Evolutionary conservation across 2,797 vertebrate genomes (phyloP).

Genomic region (Alosa sapidissima): DNA sequence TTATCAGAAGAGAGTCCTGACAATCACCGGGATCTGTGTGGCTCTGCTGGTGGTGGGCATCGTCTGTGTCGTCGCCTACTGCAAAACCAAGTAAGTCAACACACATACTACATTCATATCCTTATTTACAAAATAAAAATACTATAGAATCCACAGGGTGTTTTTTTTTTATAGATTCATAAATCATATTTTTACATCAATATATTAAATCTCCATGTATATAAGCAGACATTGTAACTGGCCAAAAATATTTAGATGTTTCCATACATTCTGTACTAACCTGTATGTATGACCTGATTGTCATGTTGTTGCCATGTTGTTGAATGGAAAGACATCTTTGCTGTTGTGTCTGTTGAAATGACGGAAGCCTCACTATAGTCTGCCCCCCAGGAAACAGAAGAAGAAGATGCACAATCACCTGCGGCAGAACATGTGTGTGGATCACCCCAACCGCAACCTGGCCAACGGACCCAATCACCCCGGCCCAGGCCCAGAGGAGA

Average conservation of each 20-base stretch:
- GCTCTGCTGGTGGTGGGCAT: constrained; percentile 97
- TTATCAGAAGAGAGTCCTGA: constrained; percentile 98
- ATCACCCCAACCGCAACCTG: constrained; percentile 91
- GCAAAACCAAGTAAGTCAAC: constrained; percentile 98
- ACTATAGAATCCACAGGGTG: neutral
- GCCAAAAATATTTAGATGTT: neutral
- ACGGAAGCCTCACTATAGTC: constrained; percentile 55
- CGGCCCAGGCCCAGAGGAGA: constrained; percentile 92
- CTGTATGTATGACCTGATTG: too few relatives aligned
- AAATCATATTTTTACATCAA: neutral
- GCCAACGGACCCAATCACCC: constrained; percentile 96
- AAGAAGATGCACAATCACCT: constrained; percentile 97
- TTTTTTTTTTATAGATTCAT: neutral
- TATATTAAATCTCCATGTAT: neutral
- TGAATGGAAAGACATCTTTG: constrained; percentile 30
- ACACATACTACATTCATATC: neutral
- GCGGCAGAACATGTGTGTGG: constrained; percentile 93
- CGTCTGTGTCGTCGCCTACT: constrained; percentile 97
- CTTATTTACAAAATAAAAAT: neutral
- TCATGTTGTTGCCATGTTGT: constrained; percentile 35
- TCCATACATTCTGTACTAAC: neutral
- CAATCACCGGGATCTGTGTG: constrained; percentile 98
- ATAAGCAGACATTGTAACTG: neutral
- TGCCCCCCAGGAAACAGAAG: constrained; percentile 86
- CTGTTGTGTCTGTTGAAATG: constrained; percentile 45